Conservation (phyloP, 35 echinoderm and acorn worm species). For the Lytechinus pictus region DNA sequence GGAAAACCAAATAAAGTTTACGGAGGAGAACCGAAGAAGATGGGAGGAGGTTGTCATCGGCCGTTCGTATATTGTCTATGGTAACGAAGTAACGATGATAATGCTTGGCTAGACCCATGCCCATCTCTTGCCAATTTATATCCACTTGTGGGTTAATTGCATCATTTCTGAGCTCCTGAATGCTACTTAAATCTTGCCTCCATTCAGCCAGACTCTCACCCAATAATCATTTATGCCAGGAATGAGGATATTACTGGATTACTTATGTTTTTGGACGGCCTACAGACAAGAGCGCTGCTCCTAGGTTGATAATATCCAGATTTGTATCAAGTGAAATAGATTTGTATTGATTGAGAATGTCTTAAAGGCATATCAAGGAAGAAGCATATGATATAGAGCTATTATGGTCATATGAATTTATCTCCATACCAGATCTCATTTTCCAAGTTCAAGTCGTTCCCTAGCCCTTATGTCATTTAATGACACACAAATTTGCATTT, state of each 20-base stretch:
- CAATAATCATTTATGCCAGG: neutral
- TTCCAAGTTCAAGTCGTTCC: too few species aligned
- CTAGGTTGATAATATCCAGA: neutral
- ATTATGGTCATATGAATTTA: too few species aligned
- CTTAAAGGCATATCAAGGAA: neutral
- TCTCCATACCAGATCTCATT: too few species aligned
- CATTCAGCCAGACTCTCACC: neutral
- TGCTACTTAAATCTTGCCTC: neutral
- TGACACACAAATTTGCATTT: too few species aligned
- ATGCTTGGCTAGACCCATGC: neutral
- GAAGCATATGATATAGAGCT: too few species aligned
- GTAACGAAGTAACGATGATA: conserved; percentile 51
- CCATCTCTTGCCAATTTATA: conserved; percentile 10
- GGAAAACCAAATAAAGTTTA: conserved; percentile 56
- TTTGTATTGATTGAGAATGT: neutral
- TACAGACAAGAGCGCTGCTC: too few species aligned
- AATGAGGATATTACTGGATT: neutral
- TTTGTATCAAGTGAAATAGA: neutral
- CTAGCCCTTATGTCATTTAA: too few species aligned
- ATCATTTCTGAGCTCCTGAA: neutral
- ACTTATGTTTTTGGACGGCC: neutral
- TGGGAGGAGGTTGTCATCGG: neutral
- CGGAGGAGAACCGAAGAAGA: conserved; percentile 24
- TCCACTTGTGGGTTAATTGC: conserved; percentile 10
- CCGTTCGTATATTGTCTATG: neutral